Evolutionary conservation across 2,797 vertebrate genomes (phyloP).

Genomic region (Sebastes cheni): DNA sequence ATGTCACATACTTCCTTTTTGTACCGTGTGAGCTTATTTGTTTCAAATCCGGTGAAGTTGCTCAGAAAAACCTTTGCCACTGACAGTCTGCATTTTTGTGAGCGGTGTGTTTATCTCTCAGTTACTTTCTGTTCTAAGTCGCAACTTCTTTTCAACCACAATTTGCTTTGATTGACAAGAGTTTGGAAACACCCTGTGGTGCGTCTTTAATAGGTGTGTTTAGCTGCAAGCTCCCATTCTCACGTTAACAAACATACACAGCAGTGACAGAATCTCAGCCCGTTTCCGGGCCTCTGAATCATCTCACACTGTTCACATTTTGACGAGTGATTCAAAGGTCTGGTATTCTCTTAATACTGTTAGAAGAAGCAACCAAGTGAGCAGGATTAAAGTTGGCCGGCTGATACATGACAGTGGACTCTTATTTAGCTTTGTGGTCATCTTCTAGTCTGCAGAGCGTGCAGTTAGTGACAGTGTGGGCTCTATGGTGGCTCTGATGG

Average conservation of each 20-base stretch:
- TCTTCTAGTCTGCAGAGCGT: neutral
- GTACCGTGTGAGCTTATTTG: neutral
- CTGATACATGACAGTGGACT: neutral
- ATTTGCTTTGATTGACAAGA: slow-evolving; percentile 4
- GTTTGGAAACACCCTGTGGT: slow-evolving; percentile 19
- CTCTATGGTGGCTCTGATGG: too few relatives aligned
- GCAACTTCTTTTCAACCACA: slow-evolving; percentile 19
- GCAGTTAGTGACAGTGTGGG: too few relatives aligned
- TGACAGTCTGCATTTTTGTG: neutral
- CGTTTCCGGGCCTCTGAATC: neutral
- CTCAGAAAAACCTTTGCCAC: slow-evolving; percentile 34
- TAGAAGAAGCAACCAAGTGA: neutral
- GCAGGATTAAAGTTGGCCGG: neutral
- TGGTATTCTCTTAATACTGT: neutral
- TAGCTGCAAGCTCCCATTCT: slow-evolving; percentile 1
- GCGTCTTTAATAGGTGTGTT: neutral
- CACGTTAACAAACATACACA: slow-evolving; percentile 9
- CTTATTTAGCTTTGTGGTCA: neutral
- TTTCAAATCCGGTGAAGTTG: slow-evolving; percentile 23
- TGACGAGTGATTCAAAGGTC: neutral
- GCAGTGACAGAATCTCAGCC: neutral
- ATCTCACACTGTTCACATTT: neutral
- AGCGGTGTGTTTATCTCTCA: slow-evolving; percentile 18
- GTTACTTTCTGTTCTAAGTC: slow-evolving; percentile 25
- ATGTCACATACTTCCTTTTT: slow-evolving; percentile 37